Evolutionary conservation across 2,888 invertebrate species (phyloP), one percentile per base, ranked within the genome.

Genomic region (Dryadula phaetusa): DNA sequence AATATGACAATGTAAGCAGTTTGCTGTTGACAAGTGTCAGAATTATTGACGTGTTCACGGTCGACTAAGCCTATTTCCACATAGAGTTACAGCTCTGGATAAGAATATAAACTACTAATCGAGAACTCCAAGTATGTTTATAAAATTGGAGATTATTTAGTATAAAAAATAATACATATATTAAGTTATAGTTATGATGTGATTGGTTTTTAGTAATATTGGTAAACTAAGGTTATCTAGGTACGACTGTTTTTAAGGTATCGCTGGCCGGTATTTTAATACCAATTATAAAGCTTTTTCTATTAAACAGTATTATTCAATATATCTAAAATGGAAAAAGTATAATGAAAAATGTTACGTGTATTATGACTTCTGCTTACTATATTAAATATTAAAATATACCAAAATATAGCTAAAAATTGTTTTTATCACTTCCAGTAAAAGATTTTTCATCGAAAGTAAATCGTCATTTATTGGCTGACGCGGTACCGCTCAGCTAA

Each of bases 381-480:
- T 0, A 3, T 7, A 28, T 4, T 16, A 3, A 28, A 28, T 4
- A 10, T 16, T 25, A 49, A 22, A 18, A 3, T 12, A 18, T 18
- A 2, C 5, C 3, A 7, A 40, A 37, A 20, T 6, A 37, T 56
- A 14, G 6, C 7, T 16, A 12, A 53, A 28, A 49, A 22, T 14
- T 10, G 1, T 58, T 42, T 28, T 32, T 25, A 60, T 42, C 62
- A 18, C 44, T 76, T 83, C 80, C 75, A 80, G 82, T 72, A 65
- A 74, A 72, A 72, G 64, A 75, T 72, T 37, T 14, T 64, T 62
- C 22, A 56, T 77, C 74, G 68, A 75, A 72, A 78, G 75, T 56
- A 65, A 83, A 78, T 83, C 81, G 80, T 82, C 84, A 86, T 86
- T 85, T 87, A 86, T 87, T 83, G 83, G 86, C 84, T 86, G 87